A percentile compares a stretch with the other conserved stretches of the same genome.
Evolutionary conservation across 2,888 invertebrate species (phyloP).

Genomic region (Lottia scabra): DNA sequence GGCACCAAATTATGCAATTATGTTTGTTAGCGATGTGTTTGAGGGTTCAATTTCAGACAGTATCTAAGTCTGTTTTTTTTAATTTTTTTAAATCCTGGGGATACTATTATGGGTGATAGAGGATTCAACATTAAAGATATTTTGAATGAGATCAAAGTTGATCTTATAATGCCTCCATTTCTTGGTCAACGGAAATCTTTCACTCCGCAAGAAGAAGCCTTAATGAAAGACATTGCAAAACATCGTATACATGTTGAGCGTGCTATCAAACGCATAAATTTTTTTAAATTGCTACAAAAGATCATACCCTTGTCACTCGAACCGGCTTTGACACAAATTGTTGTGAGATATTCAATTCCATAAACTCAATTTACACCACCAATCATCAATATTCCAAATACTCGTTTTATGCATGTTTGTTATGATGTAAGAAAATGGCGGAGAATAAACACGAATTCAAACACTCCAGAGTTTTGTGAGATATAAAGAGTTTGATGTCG

Average conservation of each 20-base stretch:
- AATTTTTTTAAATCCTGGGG: background rate
- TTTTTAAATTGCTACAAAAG: background rate
- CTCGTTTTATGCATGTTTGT: too few relatives aligned
- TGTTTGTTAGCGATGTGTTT: background rate
- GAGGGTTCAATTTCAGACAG: conserved; percentile 11
- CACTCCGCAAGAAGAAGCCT: background rate
- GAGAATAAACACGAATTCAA: too few relatives aligned
- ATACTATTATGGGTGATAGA: background rate
- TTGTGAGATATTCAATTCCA: too few relatives aligned
- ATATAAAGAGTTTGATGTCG: too few relatives aligned
- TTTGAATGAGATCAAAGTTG: background rate
- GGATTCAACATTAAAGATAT: background rate
- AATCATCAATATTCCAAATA: too few relatives aligned
- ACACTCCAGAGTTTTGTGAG: too few relatives aligned
- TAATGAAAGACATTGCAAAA: background rate
- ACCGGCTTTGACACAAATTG: too few relatives aligned
- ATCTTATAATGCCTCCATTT: too few relatives aligned
- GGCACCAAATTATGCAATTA: conserved; percentile 8
- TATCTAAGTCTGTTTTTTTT: background rate
- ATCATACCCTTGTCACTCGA: too few relatives aligned
- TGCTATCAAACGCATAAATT: background rate
- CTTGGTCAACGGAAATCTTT: background rate
- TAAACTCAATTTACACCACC: too few relatives aligned
- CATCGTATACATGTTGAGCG: background rate
- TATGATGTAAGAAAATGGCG: too few relatives aligned